phyloP scores from a whole-genome alignment of 2,113 vertebrate species.

The Ptyas mucosa region DNA sequence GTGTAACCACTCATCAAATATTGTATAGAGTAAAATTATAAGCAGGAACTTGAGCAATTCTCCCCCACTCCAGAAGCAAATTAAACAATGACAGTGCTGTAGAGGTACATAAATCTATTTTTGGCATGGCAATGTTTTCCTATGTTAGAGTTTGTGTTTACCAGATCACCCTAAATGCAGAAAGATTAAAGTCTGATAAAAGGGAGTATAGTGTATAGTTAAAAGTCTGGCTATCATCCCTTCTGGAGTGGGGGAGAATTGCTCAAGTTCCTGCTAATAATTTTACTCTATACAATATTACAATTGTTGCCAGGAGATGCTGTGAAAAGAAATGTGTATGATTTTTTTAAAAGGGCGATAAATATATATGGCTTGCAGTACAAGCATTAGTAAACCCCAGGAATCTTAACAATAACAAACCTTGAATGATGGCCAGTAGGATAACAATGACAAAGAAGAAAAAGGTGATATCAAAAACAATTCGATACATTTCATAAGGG shows the following conservation, averaged over 20 bases:
- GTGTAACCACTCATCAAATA: neutral
- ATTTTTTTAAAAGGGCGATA: neutral
- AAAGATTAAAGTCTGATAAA: neutral
- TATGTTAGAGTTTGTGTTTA: neutral
- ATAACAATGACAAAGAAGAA: slow-evolving; percentile 99
- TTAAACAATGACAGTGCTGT: neutral
- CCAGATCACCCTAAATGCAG: neutral
- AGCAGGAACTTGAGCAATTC: neutral
- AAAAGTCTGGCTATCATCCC: no score
- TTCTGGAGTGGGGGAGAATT: no score
- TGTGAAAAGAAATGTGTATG: neutral
- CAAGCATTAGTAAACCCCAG: neutral
- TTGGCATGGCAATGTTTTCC: neutral
- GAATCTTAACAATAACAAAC: slow-evolving; percentile 56
- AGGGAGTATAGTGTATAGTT: neutral
- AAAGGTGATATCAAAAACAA: slow-evolving; percentile 98
- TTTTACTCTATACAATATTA: no score
- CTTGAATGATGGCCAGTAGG: slow-evolving; percentile 96
- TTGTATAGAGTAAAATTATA: neutral
- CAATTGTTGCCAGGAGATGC: neutral
- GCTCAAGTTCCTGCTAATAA: no score
- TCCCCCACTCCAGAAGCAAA: neutral
- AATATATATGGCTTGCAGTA: neutral
- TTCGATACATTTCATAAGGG: slow-evolving; percentile 95
- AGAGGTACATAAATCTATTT: neutral